These are phyloP conservation scores for Sicus ferrugineus DNA, from an alignment of 2,888 invertebrate species.

Conservation along the genomic window DNA sequence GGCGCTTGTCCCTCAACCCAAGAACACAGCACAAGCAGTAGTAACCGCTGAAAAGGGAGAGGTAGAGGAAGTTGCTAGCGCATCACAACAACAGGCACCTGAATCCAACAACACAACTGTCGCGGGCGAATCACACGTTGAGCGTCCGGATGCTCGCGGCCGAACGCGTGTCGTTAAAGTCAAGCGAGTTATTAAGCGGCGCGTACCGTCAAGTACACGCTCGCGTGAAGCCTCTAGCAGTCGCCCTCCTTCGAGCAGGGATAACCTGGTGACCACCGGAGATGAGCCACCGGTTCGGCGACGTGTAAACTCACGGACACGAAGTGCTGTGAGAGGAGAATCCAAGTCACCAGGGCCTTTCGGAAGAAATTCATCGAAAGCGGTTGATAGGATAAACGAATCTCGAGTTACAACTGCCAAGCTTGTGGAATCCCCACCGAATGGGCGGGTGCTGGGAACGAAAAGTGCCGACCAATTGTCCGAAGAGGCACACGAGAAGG, in stretches of 20 bases:
- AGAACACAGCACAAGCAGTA: slow-evolving; percentile 14
- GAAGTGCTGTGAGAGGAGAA: slow-evolving; percentile 39
- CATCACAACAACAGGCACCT: slow-evolving; percentile 29
- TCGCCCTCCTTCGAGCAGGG: slow-evolving; percentile 44
- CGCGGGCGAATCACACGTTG: slow-evolving; percentile 52
- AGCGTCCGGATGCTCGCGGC: slow-evolving; percentile 59
- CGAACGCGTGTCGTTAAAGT: slow-evolving; percentile 59
- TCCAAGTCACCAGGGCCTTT: slow-evolving; percentile 49
- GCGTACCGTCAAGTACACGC: slow-evolving; percentile 59
- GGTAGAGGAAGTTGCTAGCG: slow-evolving; percentile 26
- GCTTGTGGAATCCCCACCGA: neutral
- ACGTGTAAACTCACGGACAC: slow-evolving; percentile 42
- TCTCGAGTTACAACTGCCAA: neutral
- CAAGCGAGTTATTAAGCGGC: slow-evolving; percentile 57
- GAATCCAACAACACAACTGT: slow-evolving; percentile 46
- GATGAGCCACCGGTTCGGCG: slow-evolving; percentile 23
- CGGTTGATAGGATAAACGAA: no score
- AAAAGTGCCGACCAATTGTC: slow-evolving; percentile 64
- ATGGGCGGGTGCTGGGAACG: slow-evolving; percentile 41
- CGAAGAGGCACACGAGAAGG: slow-evolving; percentile 72
- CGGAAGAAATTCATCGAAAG: slow-evolving; percentile 36
- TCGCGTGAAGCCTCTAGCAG: slow-evolving; percentile 57
- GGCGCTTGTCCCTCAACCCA: slow-evolving; percentile 45
- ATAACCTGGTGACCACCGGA: slow-evolving; percentile 19
- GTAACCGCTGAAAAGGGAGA: neutral